Conservation (phyloP, 2,797 vertebrate species). For the Sparidentex hasta region DNA sequence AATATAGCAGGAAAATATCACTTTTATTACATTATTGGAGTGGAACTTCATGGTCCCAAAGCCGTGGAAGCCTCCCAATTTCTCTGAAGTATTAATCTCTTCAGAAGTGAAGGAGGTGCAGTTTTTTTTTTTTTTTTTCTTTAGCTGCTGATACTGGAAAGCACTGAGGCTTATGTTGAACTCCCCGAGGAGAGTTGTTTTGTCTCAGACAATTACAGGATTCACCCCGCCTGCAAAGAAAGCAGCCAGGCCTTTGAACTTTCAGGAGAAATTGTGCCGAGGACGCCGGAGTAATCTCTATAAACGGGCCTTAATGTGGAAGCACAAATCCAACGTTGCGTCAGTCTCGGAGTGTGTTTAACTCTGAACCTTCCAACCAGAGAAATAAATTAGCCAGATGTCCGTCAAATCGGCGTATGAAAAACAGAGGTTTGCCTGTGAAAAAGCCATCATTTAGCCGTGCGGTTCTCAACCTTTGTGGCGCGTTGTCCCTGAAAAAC, state of each 20-base stretch:
- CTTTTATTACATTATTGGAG: neutral
- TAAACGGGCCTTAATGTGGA: conserved; percentile 29
- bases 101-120: conserved; percentile 23
- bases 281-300: conserved; percentile 47
- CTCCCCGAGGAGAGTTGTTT: conserved; percentile 38
- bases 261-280: conserved; percentile 20
- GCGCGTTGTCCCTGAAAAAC: neutral
- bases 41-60: neutral
- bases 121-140: conserved; percentile 7
- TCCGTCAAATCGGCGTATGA: neutral
- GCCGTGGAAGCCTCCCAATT: neutral
- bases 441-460: neutral
- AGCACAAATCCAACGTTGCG: neutral
- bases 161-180: conserved; percentile 9
- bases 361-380: conserved; percentile 6
- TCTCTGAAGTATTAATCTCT: conserved; percentile 38
- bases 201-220: conserved; percentile 67
- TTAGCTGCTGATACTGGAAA: conserved; percentile 34
- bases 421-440: neutral
- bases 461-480: neutral
- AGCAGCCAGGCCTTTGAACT: conserved; percentile 50
- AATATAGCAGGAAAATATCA: neutral
- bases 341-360: neutral
- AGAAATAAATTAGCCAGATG: conserved; percentile 12
- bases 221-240: conserved; percentile 46